Percentiles rank a stretch among this genome's conserved stretches.
phyloP scores from a whole-genome alignment of 2,888 invertebrate genomes.

The Cryptophagus acutangulus region DNA sequence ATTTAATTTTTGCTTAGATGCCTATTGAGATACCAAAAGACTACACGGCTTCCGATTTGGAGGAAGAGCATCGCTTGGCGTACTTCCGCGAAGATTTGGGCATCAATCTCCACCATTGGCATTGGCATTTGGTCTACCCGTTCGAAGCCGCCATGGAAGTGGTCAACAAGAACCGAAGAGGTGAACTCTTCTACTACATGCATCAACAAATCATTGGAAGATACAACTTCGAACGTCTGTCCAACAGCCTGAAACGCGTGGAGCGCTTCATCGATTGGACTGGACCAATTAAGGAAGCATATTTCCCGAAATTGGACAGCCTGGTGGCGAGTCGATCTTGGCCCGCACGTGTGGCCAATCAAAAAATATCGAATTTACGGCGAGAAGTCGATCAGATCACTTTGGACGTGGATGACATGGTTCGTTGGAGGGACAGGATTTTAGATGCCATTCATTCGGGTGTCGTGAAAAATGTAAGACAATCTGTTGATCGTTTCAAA shows the following conservation, averaged over 20 bases:
- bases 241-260: conserved; percentile 63
- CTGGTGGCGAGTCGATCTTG: conserved; percentile 69
- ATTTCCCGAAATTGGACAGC: conserved; percentile 80
- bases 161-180: conserved; percentile 70
- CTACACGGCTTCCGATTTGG: conserved; percentile 69
- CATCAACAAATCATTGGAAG: conserved; percentile 61
- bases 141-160: conserved; percentile 59
- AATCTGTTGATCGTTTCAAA: conserved; percentile 26
- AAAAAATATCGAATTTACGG: conserved; percentile 57
- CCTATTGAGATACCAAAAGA: conserved; percentile 66
- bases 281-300: conserved; percentile 68
- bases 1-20: conserved; percentile 44
- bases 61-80: conserved; percentile 74
- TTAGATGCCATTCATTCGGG: conserved; percentile 65
- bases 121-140: conserved; percentile 87
- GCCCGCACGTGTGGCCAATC: conserved; percentile 63
- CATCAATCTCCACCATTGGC: conserved; percentile 86
- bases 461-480: conserved; percentile 54
- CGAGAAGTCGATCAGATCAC: conserved; percentile 64
- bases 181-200: conserved; percentile 78
- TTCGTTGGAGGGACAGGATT: conserved; percentile 72
- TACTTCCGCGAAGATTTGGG: conserved; percentile 85
- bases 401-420: conserved; percentile 65
- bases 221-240: conserved; percentile 72
- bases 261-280: conserved; percentile 61